Evolutionary conservation across 37 sponge, comb jelly and placozoan genomes (phyloP), one percentile per base, ranked within the genome.

Genomic region (Mnemiopsis leidyi): DNA sequence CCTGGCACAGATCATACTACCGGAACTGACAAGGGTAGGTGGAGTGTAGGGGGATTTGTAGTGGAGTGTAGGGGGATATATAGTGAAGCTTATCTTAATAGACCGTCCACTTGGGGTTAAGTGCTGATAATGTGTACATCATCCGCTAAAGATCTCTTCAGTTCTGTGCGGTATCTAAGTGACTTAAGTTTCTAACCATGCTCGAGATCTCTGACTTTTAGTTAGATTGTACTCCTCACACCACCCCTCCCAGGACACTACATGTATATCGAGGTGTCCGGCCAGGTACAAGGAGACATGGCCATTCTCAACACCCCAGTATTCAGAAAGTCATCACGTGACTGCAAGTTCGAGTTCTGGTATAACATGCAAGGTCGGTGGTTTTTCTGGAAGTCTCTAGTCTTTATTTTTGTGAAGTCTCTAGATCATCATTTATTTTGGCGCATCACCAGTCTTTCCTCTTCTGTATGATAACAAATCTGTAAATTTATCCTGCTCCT

Each of bases 301-400:
- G 90, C 90, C 23, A 61, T 85, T 2, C 90, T 85, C 61, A 85
- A 85, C 90, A 85, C 90, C 25, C 90, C 90, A n/a, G 90, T 85
- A 1, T 85, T 85, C 90, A 38, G 90, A 61, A 85, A 85, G 29
- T 85, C 90, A 39, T 85, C 90, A 13, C 39, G 90, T 28, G 26
- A 38, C 2, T 85, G 90, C 30, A 28, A n/a, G 25, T 85, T 85
- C 30, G 90, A 85, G 90, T 85, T 85, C 30, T 85, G 90, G 90
- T 40, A 40, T 18, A 40, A 85, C 90, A 85, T 85, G 90, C 38
- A 29, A 40, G 90, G 79, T 77, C 30, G 33, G 13, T 7, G 18
- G 13, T 21, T 67, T 67, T 20, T 21, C 68, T 67, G 20, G 13
- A 21, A 21, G n/a, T n/a, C n/a, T n/a, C n/a, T n/a, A n/a, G n/a